Evolutionary conservation across 2,797 vertebrate genomes (phyloP).

Genomic region (Leptatherina wallacei): DNA sequence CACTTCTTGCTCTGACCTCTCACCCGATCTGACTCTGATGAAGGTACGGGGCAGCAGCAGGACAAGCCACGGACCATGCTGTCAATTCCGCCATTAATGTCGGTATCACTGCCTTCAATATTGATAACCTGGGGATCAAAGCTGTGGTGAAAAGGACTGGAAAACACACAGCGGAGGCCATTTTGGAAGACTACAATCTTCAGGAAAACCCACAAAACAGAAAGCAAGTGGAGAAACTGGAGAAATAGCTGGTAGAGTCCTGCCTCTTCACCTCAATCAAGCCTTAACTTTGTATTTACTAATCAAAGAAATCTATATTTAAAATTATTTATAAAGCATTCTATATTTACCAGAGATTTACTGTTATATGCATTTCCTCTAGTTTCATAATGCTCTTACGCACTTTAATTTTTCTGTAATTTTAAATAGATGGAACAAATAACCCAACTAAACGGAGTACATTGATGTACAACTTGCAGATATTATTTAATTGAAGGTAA

Average conservation of each 20-base stretch:
- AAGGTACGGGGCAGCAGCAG: slow-evolving; percentile 94
- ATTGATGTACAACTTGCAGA: slow-evolving; percentile 6
- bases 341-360: slow-evolving; percentile 58
- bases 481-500: not conserved
- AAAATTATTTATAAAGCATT: slow-evolving; percentile 67
- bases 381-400: slow-evolving; percentile 57
- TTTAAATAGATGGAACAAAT: slow-evolving; percentile 11
- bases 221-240: slow-evolving; percentile 65
- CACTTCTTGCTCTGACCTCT: slow-evolving; percentile 26
- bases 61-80: slow-evolving; percentile 91
- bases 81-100: slow-evolving; percentile 96
- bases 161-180: slow-evolving; percentile 90
- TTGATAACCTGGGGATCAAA: slow-evolving; percentile 95
- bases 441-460: slow-evolving; percentile 12
- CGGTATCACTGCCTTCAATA: slow-evolving; percentile 93
- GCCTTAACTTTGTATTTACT: slow-evolving; percentile 74
- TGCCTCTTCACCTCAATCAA: slow-evolving; percentile 28
- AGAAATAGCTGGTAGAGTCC: slow-evolving; percentile 53
- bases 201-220: slow-evolving; percentile 76
- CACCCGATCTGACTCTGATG: slow-evolving; percentile 55
- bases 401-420: slow-evolving; percentile 72
- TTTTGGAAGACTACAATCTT: slow-evolving; percentile 93
- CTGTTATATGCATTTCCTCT: slow-evolving; percentile 38
- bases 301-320: slow-evolving; percentile 59
- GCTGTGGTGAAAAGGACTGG: slow-evolving; percentile 94